These are phyloP conservation scores for Semnopithecus entellus DNA, from an alignment of 2,113 vertebrate species.

Conservation along the genomic window DNA sequence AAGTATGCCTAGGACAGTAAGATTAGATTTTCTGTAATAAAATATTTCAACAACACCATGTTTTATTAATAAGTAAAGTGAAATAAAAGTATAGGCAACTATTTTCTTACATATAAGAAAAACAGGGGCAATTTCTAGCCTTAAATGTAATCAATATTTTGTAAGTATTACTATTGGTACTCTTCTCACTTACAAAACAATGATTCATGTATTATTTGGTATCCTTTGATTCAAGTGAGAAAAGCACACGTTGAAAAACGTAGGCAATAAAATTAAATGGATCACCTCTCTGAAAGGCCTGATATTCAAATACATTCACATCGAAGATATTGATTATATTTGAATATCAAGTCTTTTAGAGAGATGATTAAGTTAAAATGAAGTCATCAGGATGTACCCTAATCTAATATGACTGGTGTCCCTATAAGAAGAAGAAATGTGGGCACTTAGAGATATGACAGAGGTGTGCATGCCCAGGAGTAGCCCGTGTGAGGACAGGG, in stretches of 20 bases:
- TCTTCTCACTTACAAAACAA: not conserved
- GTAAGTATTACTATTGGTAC: not conserved
- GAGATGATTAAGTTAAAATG: not conserved
- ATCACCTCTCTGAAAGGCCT: not conserved
- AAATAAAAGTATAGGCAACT: not conserved
- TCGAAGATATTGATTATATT: not conserved
- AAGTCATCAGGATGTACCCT: not conserved
- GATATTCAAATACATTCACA: too few relatives aligned
- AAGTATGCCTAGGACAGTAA: not conserved
- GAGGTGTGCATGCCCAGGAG: fast-evolving
- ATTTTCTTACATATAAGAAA: not conserved
- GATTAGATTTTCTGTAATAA: not conserved
- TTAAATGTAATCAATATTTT: not conserved
- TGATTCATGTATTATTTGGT: not conserved
- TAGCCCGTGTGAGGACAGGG: not conserved
- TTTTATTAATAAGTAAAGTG: not conserved
- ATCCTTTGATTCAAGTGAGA: not conserved
- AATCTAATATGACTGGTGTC: not conserved
- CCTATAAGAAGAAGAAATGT: not conserved
- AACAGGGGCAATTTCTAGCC: not conserved
- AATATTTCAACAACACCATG: not conserved
- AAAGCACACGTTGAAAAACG: not conserved
- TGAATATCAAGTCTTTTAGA: not conserved
- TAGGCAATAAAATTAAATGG: not conserved
- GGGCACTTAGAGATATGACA: not conserved